phyloP scores from a whole-genome alignment of 2,113 vertebrate species.

The Numenius arquata region DNA sequence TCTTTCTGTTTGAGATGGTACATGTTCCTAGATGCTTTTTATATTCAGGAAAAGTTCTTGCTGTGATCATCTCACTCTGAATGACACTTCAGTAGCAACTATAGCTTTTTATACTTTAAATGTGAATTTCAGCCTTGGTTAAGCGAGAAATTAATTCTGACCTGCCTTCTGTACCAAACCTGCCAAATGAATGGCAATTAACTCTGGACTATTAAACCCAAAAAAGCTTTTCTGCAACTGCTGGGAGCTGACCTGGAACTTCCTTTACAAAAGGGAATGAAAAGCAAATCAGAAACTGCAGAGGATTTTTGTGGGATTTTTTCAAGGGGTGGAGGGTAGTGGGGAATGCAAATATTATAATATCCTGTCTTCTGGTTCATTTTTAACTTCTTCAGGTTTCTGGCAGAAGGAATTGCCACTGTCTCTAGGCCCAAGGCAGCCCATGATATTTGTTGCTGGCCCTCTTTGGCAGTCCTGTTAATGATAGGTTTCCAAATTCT shows the following conservation, averaged over 20 bases:
- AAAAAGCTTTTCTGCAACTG: slow-evolving; percentile 58
- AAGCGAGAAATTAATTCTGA: slow-evolving; percentile 47
- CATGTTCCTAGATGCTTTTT: neutral
- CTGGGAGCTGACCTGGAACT: slow-evolving; percentile 65
- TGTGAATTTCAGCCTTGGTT: slow-evolving; percentile 35
- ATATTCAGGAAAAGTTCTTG: slow-evolving; percentile 10
- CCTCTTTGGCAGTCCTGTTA: neutral
- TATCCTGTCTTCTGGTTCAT: neutral
- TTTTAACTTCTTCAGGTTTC: neutral
- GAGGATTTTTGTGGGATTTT: neutral
- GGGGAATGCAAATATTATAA: neutral
- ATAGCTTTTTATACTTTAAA: slow-evolving; percentile 2
- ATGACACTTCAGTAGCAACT: neutral
- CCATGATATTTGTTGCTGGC: neutral
- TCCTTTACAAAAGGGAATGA: neutral
- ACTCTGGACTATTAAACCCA: slow-evolving; percentile 58
- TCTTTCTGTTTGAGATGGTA: neutral
- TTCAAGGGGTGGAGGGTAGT: neutral
- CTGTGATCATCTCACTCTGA: neutral
- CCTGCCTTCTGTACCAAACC: neutral
- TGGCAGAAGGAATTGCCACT: neutral
- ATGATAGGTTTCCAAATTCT: neutral
- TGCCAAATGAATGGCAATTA: slow-evolving; percentile 69
- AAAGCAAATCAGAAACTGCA: slow-evolving; percentile 40
- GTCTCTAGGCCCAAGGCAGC: neutral